Evolutionary conservation across 2,888 invertebrate species (phyloP).

Genomic region (Ichneumoninae sp.): DNA sequence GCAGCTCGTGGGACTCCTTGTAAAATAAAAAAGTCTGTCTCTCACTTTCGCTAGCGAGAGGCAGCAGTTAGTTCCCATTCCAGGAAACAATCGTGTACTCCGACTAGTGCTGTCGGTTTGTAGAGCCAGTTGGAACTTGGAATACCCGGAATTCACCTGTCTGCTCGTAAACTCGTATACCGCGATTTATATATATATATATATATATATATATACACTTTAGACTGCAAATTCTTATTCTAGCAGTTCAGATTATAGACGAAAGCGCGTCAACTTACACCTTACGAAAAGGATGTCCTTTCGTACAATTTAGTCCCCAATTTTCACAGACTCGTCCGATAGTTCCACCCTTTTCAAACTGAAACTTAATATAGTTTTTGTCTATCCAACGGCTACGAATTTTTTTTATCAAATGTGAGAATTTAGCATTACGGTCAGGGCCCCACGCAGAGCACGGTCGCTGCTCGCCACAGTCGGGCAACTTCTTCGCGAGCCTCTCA

Average conservation of each 20-base stretch:
- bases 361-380: neutral
- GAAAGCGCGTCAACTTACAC: neutral
- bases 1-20: constrained; percentile 31
- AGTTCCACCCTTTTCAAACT: neutral
- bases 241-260: neutral
- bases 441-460: constrained; percentile 74
- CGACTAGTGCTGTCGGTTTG: constrained; percentile 56
- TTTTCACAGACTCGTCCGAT: neutral
- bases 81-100: constrained; percentile 77
- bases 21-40: constrained; percentile 33
- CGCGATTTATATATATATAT: neutral
- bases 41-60: constrained; percentile 65
- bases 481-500: constrained; percentile 61
- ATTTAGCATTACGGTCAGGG: constrained; percentile 51
- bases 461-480: constrained; percentile 48
- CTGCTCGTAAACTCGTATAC: constrained; percentile 68
- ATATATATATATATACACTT: constrained; percentile 7
- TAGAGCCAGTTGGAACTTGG: constrained; percentile 53
- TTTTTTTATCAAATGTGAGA: neutral
- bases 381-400: neutral
- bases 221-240: constrained; percentile 5
- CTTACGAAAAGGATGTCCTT: neutral
- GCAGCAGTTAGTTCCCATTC: constrained; percentile 76
- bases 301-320: neutral
- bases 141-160: constrained; percentile 76